Base-by-base conservation (phyloP, 2,888 invertebrate genomes). In the Machimus atricapillus region DNA sequence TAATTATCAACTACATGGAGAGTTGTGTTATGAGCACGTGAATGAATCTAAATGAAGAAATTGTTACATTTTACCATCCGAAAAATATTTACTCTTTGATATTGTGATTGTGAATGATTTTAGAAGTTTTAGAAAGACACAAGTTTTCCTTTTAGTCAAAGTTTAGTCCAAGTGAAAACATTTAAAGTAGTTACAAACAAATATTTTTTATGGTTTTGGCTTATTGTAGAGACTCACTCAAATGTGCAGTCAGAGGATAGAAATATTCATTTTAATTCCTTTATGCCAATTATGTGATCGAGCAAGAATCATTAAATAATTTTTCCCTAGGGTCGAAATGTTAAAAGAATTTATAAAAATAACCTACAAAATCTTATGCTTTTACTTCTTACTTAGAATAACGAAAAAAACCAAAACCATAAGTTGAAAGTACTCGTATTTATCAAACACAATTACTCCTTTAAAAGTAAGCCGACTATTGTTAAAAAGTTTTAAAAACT, bases 361-460 rank as follows among this genome's bases (percentile, higher is more conserved):
- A n/a, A n/a, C n/a, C n/a, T n/a, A n/a, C n/a, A n/a, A n/a, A n/a
- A n/a, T n/a, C n/a, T n/a, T n/a, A n/a, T n/a, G n/a, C n/a, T n/a
- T n/a, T n/a, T n/a, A n/a, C n/a, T n/a, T n/a, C n/a, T n/a, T n/a
- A n/a, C n/a, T n/a, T n/a, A n/a, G 19, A 66, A 66, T 12, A 66
- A 23, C 87, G 86, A 88, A 89, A 88, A 82, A 88, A 89, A 89
- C 87, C 83, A 88, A 88, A 89, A 88, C 82, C 88, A 87, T 88
- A 82, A 87, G 85, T 66, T 19, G 19, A 83, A 87, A 86, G 73
- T 73, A 77, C 31, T 12, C 19, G 76, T 73, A 79, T 31, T 27
- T 23, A 12, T 19, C 12, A 66, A 19, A 66, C 66, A 19, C 66
- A 66, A 66, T 66, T 66, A 66, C 27, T 66, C 66, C 66, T 27